Evolutionary conservation across 1,140 invertebrate species (phyloP).

Genomic region (Drosophila lowei): DNA sequence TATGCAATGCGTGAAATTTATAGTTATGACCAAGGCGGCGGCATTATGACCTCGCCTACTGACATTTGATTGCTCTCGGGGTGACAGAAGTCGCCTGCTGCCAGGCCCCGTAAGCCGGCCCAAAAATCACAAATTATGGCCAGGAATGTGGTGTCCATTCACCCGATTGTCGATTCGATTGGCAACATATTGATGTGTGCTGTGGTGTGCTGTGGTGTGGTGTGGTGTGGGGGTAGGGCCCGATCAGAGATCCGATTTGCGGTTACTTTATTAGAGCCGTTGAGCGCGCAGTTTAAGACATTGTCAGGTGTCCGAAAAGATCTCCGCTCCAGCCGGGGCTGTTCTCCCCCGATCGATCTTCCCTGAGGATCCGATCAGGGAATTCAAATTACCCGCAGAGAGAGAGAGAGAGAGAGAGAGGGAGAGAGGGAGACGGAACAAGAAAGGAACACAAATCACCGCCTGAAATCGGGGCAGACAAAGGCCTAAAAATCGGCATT

Average conservation of each 20-base stretch:
- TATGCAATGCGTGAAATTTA: constrained; percentile 73
- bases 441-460: constrained; percentile 28
- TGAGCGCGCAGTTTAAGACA: background rate
- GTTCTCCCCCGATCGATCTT: too few relatives aligned
- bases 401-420: too few relatives aligned
- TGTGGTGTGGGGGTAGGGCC: constrained; percentile 25
- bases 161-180: constrained; percentile 29
- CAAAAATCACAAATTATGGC: constrained; percentile 55
- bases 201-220: too few relatives aligned
- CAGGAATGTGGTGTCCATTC: constrained; percentile 57
- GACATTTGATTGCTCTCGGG: constrained; percentile 61
- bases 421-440: background rate
- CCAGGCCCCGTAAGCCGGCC: background rate
- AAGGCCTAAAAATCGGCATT: constrained; percentile 36
- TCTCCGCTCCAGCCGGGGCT: background rate
- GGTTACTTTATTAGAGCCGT: constrained; percentile 36
- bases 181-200: constrained; percentile 32
- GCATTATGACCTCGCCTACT: constrained; percentile 70
- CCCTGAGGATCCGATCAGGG: background rate
- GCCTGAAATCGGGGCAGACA: constrained; percentile 40
- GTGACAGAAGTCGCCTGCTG: constrained; percentile 53
- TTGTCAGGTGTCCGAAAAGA: constrained; percentile 30
- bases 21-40: constrained; percentile 61
- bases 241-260: constrained; percentile 32
- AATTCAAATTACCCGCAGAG: constrained; percentile 41